Evolutionary conservation across 2,113 vertebrate species (phyloP).

Genomic region (Protobothrops mucrosquamatus): DNA sequence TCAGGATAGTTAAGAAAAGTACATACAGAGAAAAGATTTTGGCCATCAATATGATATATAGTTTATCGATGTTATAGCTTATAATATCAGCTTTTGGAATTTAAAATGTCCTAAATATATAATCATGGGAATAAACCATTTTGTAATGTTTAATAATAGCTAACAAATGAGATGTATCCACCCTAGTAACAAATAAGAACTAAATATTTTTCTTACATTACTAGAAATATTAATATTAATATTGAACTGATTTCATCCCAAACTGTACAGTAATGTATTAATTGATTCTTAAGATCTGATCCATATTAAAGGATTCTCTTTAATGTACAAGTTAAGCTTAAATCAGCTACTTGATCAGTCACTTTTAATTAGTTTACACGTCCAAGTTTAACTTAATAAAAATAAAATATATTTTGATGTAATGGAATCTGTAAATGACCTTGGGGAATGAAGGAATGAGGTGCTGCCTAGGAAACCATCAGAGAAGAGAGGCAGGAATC

Average conservation of each 20-base stretch:
- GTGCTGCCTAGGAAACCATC: too few species aligned
- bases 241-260: slow-evolving; percentile 6
- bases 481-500: too few species aligned
- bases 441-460: too few species aligned
- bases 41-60: too few species aligned
- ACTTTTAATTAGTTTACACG: slow-evolving; percentile 41
- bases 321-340: slow-evolving; percentile 11
- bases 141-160: not conserved
- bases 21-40: too few species aligned
- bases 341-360: slow-evolving; percentile 22
- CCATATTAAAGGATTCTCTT: slow-evolving; percentile 31
- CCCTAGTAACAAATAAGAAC: not conserved
- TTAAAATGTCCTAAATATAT: not conserved
- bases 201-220: not conserved
- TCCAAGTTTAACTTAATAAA: slow-evolving; percentile 21
- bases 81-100: not conserved
- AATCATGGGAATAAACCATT: not conserved
- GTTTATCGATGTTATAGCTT: not conserved
- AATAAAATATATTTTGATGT: not conserved
- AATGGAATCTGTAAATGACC: too few species aligned
- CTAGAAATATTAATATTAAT: slow-evolving; percentile 28
- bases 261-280: slow-evolving; percentile 6
- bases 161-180: not conserved
- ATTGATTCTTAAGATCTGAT: slow-evolving; percentile 28
- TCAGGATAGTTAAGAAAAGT: too few species aligned